phyloP scores from a whole-genome alignment of 2,888 invertebrate genomes.

The Dolichopus griseipennis region DNA sequence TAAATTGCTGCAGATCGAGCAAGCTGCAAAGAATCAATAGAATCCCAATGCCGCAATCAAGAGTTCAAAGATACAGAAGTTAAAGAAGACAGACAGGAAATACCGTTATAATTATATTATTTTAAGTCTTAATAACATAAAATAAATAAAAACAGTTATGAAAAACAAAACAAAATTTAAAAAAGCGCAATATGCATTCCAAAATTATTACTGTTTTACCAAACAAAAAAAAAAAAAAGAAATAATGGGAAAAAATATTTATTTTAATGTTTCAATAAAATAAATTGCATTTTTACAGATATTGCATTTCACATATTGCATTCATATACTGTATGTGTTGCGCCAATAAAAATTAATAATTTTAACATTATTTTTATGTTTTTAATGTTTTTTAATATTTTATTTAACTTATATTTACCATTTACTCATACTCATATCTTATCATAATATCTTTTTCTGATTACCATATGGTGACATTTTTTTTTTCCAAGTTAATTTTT shows the following conservation, averaged over 20 bases:
- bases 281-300: not conserved
- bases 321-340: not conserved
- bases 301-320: not conserved
- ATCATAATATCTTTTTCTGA: not conserved
- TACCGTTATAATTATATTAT: no score
- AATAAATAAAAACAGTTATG: no score
- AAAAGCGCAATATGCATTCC: not conserved
- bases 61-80: no score
- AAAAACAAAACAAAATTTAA: no score
- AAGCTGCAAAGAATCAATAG: no score
- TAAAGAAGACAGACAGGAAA: no score
- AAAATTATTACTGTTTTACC: not conserved
- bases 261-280: slow-evolving; percentile 1
- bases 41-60: no score
- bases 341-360: not conserved
- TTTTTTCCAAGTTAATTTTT: not conserved
- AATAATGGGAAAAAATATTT: not conserved
- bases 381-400: not conserved
- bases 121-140: no score
- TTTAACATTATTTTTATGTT: not conserved
- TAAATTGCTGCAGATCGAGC: no score
- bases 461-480: slow-evolving; percentile 5
- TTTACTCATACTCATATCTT: not conserved
- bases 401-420: not conserved
- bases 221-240: no score